Base-by-base conservation (phyloP, 2,888 invertebrate genomes). In the Andrena trimmerana region DNA sequence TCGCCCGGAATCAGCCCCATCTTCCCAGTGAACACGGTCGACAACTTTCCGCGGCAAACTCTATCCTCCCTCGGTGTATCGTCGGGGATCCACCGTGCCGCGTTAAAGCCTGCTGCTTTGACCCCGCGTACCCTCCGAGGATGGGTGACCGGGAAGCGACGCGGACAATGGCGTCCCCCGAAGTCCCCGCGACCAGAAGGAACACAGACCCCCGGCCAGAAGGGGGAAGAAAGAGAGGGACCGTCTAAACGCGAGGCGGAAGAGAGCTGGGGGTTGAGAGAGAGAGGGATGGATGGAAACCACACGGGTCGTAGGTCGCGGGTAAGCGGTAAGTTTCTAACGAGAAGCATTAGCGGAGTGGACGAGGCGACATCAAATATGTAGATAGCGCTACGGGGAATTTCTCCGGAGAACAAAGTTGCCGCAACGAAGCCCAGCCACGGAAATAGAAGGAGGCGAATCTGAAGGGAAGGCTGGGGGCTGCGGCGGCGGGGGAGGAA, bases 341-440 rank as follows among this genome's bases (percentile, higher is more conserved):
- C 90, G 90, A 90, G 91, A 89, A 86, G 87, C 91, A 91, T 91
- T 90, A 91, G 90, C 85, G 85, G 87, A 91, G 90, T 90, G 91
- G 92, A 91, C 91, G 91, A 90, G 91, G 90, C 86, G 90, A 89
- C 91, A 92, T 92, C 91, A 92, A 92, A 92, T 92, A 92, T 92
- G 92, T 92, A 92, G 92, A 92, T 91, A 89, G 90, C 85, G 90
- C 91, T 91, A 90, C 88, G 86, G 91, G 91, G 92, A 91, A 91
- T 91, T 91, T 91, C 90, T 84, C 85, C 85, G 86, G 87, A 89
- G 92, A 91, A 92, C 91, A 90, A 92, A 91, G 90, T 91, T 92
- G 86, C 83, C 67, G 86, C 86, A 83, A 86, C 82, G 85, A 86
- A 85, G 86, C 81, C 75, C 74, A 80, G 66, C 84, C 83, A 60